Base-by-base conservation (phyloP, 1,140 invertebrate genomes). In the Drosophila orosa region DNA sequence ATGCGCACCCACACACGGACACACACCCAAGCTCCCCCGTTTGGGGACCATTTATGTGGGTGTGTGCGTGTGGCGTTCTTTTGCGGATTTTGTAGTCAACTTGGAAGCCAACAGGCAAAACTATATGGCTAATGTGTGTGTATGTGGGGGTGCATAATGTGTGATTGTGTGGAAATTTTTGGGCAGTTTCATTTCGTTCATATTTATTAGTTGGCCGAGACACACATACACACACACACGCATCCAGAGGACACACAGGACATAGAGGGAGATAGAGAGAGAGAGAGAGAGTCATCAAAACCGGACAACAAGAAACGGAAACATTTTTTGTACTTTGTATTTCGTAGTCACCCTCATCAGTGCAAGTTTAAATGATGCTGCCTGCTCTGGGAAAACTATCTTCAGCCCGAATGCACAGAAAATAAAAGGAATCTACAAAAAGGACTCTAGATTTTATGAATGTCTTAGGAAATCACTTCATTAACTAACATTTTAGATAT, bases 151-250 rank as follows among this genome's bases (percentile, higher is more conserved):
- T 74, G 77, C 80, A 80, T 90, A 85, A 84, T 89, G 84, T 89
- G 84, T 85, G 84, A 89, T 89, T 89, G 87, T 90, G 87, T 84
- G 80, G 79, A 87, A 87, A 83, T 90, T 90, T 90, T 90, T 90
- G 87, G 87, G 87, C 87, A 84, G 87, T 84, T 90, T 90, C 87
- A 90, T 90, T 90, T 90, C 74, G 87, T 84, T 90, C 87, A 90
- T 90, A 90, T 90, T 90, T 90, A 90, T 90, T 90, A 90, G 89
- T 90, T 90, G 87, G 78, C 78, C 76, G 69, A 80, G 86, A 83
- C 74, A 78, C 69, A 73, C 57, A 52, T n/a, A 27, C 40, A 66
- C 55, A 69, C 39, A 42, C 22, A 25, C 40, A 31, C 19, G 29
- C 22, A 48, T 4, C 29, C 13, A 62, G 25, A 52, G 37, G 59